Conservation (phyloP, 2,797 vertebrate genomes). For the Hylomyscus alleni region DNA sequence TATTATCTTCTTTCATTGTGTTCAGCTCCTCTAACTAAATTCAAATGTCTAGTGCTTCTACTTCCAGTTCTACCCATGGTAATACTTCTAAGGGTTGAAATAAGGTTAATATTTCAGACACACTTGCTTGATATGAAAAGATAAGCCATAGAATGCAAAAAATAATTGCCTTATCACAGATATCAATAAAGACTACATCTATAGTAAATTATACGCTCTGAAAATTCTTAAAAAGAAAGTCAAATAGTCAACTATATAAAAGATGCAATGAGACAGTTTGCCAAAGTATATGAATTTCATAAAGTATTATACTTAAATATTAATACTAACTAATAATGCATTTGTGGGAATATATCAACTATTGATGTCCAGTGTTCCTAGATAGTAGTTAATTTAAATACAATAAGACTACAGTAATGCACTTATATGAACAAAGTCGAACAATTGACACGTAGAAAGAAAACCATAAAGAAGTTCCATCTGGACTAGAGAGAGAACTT, state of each 20-base stretch:
- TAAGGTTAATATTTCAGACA: background rate
- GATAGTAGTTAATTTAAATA: background rate
- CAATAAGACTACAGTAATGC: background rate
- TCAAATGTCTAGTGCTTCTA: background rate
- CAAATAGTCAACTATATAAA: background rate
- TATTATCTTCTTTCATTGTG: background rate
- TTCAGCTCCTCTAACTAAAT: constrained; percentile 1
- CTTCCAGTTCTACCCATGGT: background rate
- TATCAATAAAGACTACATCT: background rate
- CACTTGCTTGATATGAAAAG: background rate
- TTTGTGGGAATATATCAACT: background rate
- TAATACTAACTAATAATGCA: background rate
- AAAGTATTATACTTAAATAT: background rate
- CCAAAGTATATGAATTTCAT: background rate
- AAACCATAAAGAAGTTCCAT: background rate
- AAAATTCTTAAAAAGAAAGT: background rate
- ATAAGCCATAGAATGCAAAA: background rate
- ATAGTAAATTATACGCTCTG: background rate
- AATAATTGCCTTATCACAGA: background rate
- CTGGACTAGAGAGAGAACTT: background rate
- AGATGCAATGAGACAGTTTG: background rate
- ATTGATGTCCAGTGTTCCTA: background rate
- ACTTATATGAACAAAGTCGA: background rate
- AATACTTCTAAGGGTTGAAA: background rate
- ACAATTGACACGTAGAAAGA: background rate